Evolutionary conservation across 2,797 vertebrate species (phyloP).

Genomic region (Acanthiza pusilla): DNA sequence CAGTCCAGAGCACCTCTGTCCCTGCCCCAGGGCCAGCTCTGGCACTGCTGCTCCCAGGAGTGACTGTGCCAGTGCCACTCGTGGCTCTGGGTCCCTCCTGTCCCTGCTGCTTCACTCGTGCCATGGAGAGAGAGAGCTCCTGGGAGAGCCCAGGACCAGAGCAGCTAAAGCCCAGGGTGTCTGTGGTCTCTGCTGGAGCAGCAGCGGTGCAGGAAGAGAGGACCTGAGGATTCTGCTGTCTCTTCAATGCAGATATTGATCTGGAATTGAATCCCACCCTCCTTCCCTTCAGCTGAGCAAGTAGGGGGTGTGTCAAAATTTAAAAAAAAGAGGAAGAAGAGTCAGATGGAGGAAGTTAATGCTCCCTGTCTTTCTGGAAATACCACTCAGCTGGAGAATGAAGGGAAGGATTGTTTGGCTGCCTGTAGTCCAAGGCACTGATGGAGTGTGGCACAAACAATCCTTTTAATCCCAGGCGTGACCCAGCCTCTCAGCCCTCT

Average conservation of each 20-base stretch:
- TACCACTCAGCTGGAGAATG: neutral
- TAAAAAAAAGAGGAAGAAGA: neutral
- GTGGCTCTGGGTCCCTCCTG: neutral
- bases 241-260: neutral
- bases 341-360: neutral
- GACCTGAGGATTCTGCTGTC: neutral
- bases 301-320: neutral
- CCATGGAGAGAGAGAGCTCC: neutral
- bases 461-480: neutral
- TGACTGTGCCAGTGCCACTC: no score
- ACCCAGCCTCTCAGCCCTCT: neutral
- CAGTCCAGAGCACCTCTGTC: neutral
- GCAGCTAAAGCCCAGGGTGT: neutral
- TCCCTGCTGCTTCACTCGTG: neutral
- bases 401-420: conserved; percentile 26
- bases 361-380: neutral
- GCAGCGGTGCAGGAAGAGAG: neutral
- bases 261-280: neutral
- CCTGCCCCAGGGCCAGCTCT: neutral
- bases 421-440: neutral
- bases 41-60: neutral
- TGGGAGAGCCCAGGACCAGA: neutral
- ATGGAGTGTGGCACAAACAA: neutral
- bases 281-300: neutral
- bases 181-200: neutral